Conservation (phyloP, 1,140 invertebrate genomes). For the Drosophila kikkawai region DNA sequence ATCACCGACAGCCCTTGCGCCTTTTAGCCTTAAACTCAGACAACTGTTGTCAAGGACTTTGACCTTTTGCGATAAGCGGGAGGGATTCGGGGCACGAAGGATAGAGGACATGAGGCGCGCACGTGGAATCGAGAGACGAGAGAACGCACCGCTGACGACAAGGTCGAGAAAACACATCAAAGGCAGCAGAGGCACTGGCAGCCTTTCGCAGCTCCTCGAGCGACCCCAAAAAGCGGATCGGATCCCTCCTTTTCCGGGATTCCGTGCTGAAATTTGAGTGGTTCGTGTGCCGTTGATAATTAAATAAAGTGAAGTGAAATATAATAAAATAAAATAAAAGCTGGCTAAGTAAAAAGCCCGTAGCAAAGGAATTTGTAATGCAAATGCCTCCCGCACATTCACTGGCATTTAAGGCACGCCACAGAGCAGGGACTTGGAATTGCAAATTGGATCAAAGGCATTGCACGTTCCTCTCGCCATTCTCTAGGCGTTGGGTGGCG, state of each 20-base stretch:
- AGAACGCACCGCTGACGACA: slow-evolving; percentile 22
- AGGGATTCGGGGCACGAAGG: slow-evolving; percentile 5
- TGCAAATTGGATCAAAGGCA: slow-evolving; percentile 74
- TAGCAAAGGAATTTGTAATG: slow-evolving; percentile 48
- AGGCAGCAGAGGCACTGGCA: slow-evolving; percentile 12
- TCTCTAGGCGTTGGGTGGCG: slow-evolving; percentile 18
- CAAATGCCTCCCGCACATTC: slow-evolving; percentile 39
- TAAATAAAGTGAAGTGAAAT: slow-evolving; percentile 34
- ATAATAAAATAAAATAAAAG: slow-evolving; percentile 26
- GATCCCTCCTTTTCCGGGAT: not conserved
- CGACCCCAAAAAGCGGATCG: slow-evolving; percentile 16
- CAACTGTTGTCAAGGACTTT: slow-evolving; percentile 67
- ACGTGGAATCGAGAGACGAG: slow-evolving; percentile 37
- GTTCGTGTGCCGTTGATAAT: slow-evolving; percentile 30
- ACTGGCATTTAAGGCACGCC: slow-evolving; percentile 58
- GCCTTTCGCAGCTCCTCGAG: slow-evolving; percentile 7
- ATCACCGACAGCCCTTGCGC: slow-evolving; percentile 10
- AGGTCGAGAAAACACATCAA: slow-evolving; percentile 56
- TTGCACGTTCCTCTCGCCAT: slow-evolving; percentile 57
- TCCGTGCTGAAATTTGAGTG: slow-evolving; percentile 36
- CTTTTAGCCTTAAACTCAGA: slow-evolving; percentile 13
- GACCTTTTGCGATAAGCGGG: slow-evolving; percentile 41
- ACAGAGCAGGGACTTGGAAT: slow-evolving; percentile 52
- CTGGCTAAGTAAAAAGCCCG: not conserved
- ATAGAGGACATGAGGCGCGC: slow-evolving; percentile 12